Evolutionary conservation across 2,113 vertebrate genomes (phyloP), one percentile per base, ranked within the genome.

Genomic region (Urocynchramus pylzowi): DNA sequence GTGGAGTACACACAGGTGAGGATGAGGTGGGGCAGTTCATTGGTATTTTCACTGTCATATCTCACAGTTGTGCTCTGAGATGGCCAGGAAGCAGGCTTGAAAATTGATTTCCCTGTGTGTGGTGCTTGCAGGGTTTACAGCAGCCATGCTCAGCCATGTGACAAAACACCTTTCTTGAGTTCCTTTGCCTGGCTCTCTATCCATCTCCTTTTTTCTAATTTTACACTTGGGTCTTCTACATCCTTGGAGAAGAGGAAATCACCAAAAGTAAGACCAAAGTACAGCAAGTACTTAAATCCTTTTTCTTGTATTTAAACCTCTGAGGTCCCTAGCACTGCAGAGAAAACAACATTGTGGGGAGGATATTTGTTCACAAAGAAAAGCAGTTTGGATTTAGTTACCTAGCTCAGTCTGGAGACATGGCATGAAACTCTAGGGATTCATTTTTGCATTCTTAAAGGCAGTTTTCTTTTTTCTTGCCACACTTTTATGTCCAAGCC

Each of bases 111-210:
- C 65, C 39, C 68, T 60, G 15, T 80, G 63, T 63, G 22, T 49
- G 21, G 21, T 61, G 24, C 16, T 33, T 68, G 44, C 50, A 54
- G 49, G 54, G 20, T 37, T 84, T 69, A 41, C 13, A 65, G 77
- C 73, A 84, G 42, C 64, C 47, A 31, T 2, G 0, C 41, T 78
- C 3, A 1, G 41, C 11, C 23, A 18, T 1, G 3, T 7, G 42
- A 70, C 23, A 52, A 13, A 26, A 17, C 27, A 10, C 6, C 6
- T 37, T 31, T 49, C 53, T 50, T 74, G 68, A 39, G 37, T 35
- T 84, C 54, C 33, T 84, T 52, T 84, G 30, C 68, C 63, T 45
- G 35, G 20, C 42, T 35, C 13, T 57, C 21, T n/a, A 7, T 37
- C 30, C 35, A 28, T 23, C 37, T 76, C 33, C 33, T 39, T 39